Evolutionary conservation across 23 tunicate species (phyloP), one percentile per base, ranked within the genome.

Genomic region (Aplidium turbinatum): DNA sequence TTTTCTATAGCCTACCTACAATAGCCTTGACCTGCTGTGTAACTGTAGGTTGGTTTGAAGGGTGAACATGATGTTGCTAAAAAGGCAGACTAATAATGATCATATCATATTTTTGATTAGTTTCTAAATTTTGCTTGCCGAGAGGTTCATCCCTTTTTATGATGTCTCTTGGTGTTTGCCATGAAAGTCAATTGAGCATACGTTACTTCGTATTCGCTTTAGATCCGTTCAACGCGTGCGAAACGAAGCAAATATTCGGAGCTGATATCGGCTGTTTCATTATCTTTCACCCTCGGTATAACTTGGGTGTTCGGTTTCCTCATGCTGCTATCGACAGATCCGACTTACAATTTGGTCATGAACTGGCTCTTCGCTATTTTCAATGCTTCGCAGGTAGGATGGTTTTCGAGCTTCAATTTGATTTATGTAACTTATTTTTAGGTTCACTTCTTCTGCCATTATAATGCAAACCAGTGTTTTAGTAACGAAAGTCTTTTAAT

Each of bases 231-330:
- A 0, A 50, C 79, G 2, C 40, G 58, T n/a, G 77, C 78, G 21
- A 40, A 81, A 25, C 61, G 81, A 30, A 72, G 47, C 1, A 33
- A 21, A 33, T 72, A 50, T 33, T 48, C 78, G 21, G 47, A 81
- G 31, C 47, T 81, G 31, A 25, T 81, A 20, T 54, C 77, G 22
- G 83, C 80, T 51, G 7, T 62, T 22, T 35, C 85, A 7, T 47
- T 86, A 0, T 57, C 78, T 11, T 63, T 83, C 52, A 61, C 82
- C n/a, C 48, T 83, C 13, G 93, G 93, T 22, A 13, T 86, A 22
- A 63, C 80, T 0, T 86, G 93, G 93, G 30, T 70, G 31, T 62
- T 86, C 53, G 93, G 93, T 2, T 86, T 80, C 42, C 68, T 86
- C 53, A 86, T 86, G 93, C 69, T 86, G 32, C 63, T 86, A 13